phyloP scores from a whole-genome alignment of 2,113 vertebrate species.

The Leucosticte australis region DNA sequence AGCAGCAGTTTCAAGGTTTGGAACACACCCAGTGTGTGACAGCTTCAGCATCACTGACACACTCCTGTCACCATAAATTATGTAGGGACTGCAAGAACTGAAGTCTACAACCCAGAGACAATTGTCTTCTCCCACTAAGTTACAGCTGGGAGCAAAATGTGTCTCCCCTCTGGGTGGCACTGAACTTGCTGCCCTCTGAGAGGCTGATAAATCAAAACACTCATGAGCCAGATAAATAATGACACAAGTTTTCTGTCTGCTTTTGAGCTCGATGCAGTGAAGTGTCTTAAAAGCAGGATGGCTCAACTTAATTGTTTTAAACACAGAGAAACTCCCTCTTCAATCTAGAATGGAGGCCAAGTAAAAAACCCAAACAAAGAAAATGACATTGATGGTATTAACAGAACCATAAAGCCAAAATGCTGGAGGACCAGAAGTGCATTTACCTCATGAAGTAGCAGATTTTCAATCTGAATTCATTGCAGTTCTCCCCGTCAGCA shows the following conservation, averaged over 20 bases:
- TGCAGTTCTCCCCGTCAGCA: conserved; percentile 77
- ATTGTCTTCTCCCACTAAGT: background rate
- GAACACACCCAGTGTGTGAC: background rate
- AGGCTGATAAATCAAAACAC: background rate
- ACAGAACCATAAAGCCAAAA: background rate
- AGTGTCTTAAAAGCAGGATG: background rate
- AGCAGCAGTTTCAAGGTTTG: background rate
- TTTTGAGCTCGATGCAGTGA: background rate
- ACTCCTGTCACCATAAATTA: background rate
- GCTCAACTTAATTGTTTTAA: background rate
- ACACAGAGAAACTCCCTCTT: background rate
- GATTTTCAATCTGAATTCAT: conserved; percentile 88
- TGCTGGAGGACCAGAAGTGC: background rate
- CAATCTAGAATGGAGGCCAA: background rate
- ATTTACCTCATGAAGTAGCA: conserved; percentile 96
- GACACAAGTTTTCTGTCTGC: background rate
- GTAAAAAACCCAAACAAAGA: background rate
- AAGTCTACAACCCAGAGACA: background rate
- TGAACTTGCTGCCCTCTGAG: background rate
- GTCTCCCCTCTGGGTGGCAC: background rate
- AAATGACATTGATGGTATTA: background rate
- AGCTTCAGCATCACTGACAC: background rate
- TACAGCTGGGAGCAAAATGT: background rate
- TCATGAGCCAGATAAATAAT: background rate
- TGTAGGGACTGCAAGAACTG: background rate